Conservation (phyloP, 2,113 vertebrate genomes). For the Chlorodrepanis virens region DNA sequence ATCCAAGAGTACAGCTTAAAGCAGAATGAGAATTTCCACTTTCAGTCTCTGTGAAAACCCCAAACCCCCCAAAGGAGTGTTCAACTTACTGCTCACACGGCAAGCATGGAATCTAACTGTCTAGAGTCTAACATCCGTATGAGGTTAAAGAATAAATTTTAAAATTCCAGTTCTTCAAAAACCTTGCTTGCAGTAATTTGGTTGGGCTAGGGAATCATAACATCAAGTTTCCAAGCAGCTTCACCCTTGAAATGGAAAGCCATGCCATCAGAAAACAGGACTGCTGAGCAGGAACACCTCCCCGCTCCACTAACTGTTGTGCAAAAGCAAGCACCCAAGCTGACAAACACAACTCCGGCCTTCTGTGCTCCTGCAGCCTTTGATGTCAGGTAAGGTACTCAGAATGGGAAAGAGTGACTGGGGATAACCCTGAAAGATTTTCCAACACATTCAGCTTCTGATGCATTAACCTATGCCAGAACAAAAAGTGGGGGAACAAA, state of each 20-base stretch:
- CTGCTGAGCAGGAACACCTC: neutral
- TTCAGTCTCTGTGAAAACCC: neutral
- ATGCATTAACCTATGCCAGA: neutral
- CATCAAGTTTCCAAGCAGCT: neutral
- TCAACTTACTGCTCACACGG: accelerated
- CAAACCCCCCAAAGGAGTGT: neutral
- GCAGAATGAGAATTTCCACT: neutral
- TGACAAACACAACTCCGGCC: neutral
- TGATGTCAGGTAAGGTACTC: neutral
- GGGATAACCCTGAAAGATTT: neutral
- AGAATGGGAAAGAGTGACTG: neutral
- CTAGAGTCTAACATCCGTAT: neutral
- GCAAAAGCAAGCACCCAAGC: neutral
- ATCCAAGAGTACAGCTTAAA: neutral
- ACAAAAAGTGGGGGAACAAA: neutral
- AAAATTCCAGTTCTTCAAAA: neutral
- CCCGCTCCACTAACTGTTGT: neutral
- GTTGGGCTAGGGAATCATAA: neutral
- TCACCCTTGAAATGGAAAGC: neutral
- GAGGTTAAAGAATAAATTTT: neutral
- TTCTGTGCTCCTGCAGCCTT: neutral
- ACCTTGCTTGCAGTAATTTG: neutral
- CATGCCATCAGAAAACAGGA: neutral
- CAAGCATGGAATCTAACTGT: neutral
- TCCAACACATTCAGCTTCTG: neutral